Percentiles rank a stretch among this genome's conserved stretches.
phyloP scores from a whole-genome alignment of 2,888 invertebrate genomes.

The Ichneumoninae sp. region DNA sequence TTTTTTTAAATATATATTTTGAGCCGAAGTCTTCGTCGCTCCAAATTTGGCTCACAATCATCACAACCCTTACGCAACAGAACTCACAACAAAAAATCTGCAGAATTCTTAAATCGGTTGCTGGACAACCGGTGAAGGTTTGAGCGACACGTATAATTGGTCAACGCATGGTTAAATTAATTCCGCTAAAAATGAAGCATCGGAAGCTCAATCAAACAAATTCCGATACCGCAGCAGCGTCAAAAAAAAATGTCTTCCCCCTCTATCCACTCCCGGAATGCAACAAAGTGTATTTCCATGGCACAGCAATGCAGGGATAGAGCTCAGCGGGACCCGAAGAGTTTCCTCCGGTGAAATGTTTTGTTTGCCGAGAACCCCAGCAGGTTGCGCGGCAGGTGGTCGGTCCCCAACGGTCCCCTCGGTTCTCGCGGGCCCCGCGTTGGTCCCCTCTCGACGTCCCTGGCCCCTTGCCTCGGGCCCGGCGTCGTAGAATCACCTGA shows the following conservation, averaged over 20 bases:
- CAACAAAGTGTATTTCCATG: background rate
- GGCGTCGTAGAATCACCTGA: constrained; percentile 71
- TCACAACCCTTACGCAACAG: too few relatives aligned
- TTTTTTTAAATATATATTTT: too few relatives aligned
- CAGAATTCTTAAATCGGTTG: too few relatives aligned
- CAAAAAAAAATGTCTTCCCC: background rate
- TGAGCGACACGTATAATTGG: too few relatives aligned
- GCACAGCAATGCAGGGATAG: background rate
- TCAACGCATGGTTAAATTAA: too few relatives aligned
- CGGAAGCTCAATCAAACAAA: background rate
- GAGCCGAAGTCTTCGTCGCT: too few relatives aligned
- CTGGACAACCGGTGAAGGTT: too few relatives aligned
- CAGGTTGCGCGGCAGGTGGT: constrained; percentile 79
- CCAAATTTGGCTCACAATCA: too few relatives aligned
- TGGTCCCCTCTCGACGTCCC: constrained; percentile 26
- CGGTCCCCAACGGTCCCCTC: constrained; percentile 51
- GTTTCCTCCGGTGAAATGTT: constrained; percentile 52
- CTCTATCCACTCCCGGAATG: background rate
- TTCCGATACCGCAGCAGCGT: background rate
- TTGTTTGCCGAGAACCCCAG: constrained; percentile 65
- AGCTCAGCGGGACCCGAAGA: constrained; percentile 14
- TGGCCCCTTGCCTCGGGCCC: constrained; percentile 47
- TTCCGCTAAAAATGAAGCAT: background rate
- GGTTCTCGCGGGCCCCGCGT: constrained; percentile 17
- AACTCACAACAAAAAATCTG: too few relatives aligned